Base-by-base conservation (phyloP, 1,140 invertebrate species). In the Drepana arcuata region DNA sequence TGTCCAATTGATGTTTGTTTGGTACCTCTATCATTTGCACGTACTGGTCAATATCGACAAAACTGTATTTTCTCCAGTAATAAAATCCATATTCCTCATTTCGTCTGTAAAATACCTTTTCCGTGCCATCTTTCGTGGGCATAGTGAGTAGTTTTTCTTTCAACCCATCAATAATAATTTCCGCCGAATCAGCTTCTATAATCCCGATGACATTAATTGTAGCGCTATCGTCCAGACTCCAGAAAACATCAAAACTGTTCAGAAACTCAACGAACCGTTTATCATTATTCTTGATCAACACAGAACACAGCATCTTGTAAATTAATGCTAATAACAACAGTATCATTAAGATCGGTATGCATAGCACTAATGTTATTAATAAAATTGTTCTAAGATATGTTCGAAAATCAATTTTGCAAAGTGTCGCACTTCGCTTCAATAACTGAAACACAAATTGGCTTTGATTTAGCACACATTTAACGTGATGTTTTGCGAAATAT, bases 211-310 rank as follows among this genome's bases (percentile, higher is more conserved):
- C 72, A 25, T 84, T 85, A 7, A 84, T 84, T 7, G 72, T 69
- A 1, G 62, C 42, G 1, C 77, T 47, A 12, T 85, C 74, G 55
- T 87, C 86, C 2, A 86, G 31, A 16, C 82, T 78, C 85, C 85
- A 87, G 29, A 86, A 72, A 1, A 73, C 71, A 49, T 87, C 85
- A 23, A 75, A 80, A 11, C 84, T 84, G 4, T 84, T 65, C 2
- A 86, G 46, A 9, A 86, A 70, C 27, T 68, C 67, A 0, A 55
- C 69, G 39, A 84, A 86, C 25, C 66, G 58, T 6, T 68, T 58
- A 13, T 69, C 68, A 14, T 56, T 65, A 36, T 43, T 55, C 21
- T 45, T 67, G 16, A 70, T 69, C 10, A 63, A 34, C 14, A 65
- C 23, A 12, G 34, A 63, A 49, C 65, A 71, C 10, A 69, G 12